Evolutionary conservation across 2,888 invertebrate species (phyloP), one percentile per base, ranked within the genome.

Genomic region (Drosophila cracens): DNA sequence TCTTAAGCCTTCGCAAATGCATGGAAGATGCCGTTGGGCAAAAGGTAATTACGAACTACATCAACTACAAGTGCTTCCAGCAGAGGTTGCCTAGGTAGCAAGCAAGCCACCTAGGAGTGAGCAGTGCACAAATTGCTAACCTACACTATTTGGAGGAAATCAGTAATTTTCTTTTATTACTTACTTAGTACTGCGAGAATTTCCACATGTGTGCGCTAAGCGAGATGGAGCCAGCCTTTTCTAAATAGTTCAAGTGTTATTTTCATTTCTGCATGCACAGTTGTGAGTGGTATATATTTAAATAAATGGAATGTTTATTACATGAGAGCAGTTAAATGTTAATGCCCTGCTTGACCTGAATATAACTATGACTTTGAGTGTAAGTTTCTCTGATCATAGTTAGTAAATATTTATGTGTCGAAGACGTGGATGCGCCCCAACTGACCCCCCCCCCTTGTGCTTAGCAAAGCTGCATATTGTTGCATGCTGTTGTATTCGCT

Each of bases 1-100:
- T 67, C 27, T 62, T 85, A 60, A 85, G 85, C 52, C 77, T 87
- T 13, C 77, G 87, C 64, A 83, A 85, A 61, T 79, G 72, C 63
- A 75, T 85, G 21, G 72, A 75, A 46, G 78, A 67, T 31, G 53
- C 4, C 18, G 74, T 65, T 16, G 83, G 75, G 29, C 51, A 75
- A 51, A 57, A 87, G 83, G 86, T 84, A 82, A 83, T 38, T 27
- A 40, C n/a, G n/a, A 18, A 27, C n/a, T 33, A 4, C 6, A 31
- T 13, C 21, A 36, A n/a, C 7, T n/a, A 40, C 8, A 5, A 8
- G 4, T 18, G 4, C 25, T 46, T 16, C 16, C 27, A 25, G 16
- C 7, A 46, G 25, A 8, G 25, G 21, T 25, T 46, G 13, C 46
- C 13, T 25, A 16, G 4, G 8, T 2, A 25, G 16, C 16, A 46